Conservation (phyloP, 2,888 invertebrate species). For the Xiphydria camelus region DNA sequence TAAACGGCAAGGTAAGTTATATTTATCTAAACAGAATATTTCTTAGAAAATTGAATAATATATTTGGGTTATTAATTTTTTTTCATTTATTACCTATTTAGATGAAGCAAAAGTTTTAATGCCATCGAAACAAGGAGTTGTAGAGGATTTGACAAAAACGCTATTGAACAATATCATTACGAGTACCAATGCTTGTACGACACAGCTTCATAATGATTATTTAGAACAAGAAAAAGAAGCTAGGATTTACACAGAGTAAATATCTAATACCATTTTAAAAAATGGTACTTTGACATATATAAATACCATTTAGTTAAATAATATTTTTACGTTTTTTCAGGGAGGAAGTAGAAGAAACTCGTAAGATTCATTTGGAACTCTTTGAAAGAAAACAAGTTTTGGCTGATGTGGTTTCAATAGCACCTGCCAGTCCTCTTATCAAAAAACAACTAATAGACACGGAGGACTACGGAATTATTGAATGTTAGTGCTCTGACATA, state of each 20-base stretch:
- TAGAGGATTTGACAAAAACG: slow-evolving; percentile 28
- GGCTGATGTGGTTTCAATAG: slow-evolving; percentile 20
- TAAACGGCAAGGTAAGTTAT: slow-evolving; percentile 34
- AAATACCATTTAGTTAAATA: too few species aligned
- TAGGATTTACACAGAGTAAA: slow-evolving; percentile 21
- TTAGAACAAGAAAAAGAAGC: slow-evolving; percentile 20
- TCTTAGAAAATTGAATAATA: not conserved
- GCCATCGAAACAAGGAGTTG: slow-evolving; percentile 31
- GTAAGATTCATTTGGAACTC: slow-evolving; percentile 28
- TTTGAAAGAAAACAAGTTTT: slow-evolving; percentile 34
- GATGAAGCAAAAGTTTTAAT: slow-evolving; percentile 21
- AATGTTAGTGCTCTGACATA: slow-evolving; percentile 26
- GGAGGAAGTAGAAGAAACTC: slow-evolving; percentile 25
- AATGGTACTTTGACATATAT: too few species aligned
- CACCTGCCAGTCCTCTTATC: slow-evolving; percentile 34
- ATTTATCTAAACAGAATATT: not conserved
- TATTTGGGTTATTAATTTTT: slow-evolving; percentile 5
- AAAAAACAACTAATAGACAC: slow-evolving; percentile 35
- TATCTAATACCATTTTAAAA: slow-evolving; percentile 1
- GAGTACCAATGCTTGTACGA: slow-evolving; percentile 5
- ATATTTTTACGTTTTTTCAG: slow-evolving; percentile 21
- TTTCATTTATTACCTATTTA: slow-evolving; percentile 14
- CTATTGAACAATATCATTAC: slow-evolving; percentile 28
- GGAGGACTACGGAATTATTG: slow-evolving; percentile 36
- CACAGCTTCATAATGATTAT: slow-evolving; percentile 17